These are phyloP conservation scores for Lordiphosa collinella DNA, from an alignment of 1,140 invertebrate species.

Conservation along the genomic window DNA sequence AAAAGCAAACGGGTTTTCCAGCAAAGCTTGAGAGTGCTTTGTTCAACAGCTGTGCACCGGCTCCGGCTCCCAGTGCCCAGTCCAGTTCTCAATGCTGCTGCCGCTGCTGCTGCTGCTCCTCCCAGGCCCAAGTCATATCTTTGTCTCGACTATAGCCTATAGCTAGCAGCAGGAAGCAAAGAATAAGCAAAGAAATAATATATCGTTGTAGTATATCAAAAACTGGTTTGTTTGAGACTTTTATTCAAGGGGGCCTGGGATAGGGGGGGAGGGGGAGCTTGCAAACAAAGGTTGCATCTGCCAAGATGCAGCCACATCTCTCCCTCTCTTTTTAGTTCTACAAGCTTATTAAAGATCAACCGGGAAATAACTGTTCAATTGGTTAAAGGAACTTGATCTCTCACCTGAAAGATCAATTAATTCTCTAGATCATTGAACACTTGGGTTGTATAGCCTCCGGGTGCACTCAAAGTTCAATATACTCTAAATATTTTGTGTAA, in stretches of 20 bases:
- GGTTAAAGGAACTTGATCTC: too few species aligned
- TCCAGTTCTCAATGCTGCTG: not conserved
- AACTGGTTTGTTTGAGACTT: slow-evolving; percentile 33
- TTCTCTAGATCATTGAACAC: too few species aligned
- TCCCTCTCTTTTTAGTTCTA: too few species aligned
- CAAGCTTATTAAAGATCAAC: too few species aligned
- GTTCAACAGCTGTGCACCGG: slow-evolving; percentile 27
- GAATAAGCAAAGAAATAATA: slow-evolving; percentile 47
- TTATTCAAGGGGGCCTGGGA: not conserved
- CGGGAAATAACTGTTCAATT: too few species aligned
- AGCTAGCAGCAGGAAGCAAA: slow-evolving; percentile 54
- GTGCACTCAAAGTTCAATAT: too few species aligned
- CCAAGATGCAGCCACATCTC: slow-evolving; percentile 1
- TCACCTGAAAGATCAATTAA: too few species aligned
- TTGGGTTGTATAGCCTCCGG: too few species aligned
- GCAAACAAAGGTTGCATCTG: slow-evolving; percentile 9
- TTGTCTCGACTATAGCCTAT: slow-evolving; percentile 11
- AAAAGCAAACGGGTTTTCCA: slow-evolving; percentile 58
- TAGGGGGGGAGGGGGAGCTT: not conserved
- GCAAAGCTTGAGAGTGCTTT: slow-evolving; percentile 8
- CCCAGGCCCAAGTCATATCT: slow-evolving; percentile 22
- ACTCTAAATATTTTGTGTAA: too few species aligned
- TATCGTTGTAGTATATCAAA: slow-evolving; percentile 14
- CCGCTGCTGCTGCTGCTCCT: slow-evolving; percentile 2
- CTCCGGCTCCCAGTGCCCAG: not conserved